Percentiles rank a stretch among this genome's conserved stretches.
phyloP scores from a whole-genome alignment of 1,140 invertebrate species.

The Drosophila miranda region DNA sequence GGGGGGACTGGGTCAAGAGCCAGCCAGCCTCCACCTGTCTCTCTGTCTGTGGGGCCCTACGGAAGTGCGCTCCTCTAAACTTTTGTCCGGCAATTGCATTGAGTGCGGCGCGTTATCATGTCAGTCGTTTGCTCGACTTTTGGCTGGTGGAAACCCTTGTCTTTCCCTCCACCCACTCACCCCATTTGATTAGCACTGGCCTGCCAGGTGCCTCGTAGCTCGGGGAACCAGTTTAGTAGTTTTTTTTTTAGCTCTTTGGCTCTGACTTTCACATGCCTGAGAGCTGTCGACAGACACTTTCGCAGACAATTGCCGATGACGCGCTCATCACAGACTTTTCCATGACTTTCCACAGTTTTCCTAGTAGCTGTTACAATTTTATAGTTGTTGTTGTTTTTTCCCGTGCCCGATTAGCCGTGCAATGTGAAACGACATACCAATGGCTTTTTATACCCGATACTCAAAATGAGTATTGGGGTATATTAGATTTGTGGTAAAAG shows the following conservation, averaged over 20 bases:
- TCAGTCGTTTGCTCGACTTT: no score
- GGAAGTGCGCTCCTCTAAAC: constrained; percentile 20
- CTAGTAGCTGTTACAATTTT: constrained; percentile 37
- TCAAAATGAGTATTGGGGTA: no score
- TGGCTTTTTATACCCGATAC: no score
- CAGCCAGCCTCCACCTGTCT: no score
- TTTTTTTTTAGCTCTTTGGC: not conserved
- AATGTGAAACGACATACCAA: constrained; percentile 3
- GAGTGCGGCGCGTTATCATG: constrained; percentile 50
- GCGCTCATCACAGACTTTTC: constrained; percentile 20
- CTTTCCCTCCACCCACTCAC: not conserved
- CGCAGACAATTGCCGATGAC: constrained; percentile 49
- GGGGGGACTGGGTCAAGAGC: constrained; percentile 16
- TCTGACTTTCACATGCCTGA: constrained; percentile 36
- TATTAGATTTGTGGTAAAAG: no score
- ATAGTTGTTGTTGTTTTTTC: constrained; percentile 5
- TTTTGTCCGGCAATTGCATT: constrained; percentile 23
- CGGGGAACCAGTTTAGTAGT: constrained; percentile 28
- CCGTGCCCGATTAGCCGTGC: constrained; percentile 21
- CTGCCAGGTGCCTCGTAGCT: constrained; percentile 35
- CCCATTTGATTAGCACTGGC: constrained; percentile 55
- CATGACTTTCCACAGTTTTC: constrained; percentile 59
- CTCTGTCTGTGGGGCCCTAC: no score
- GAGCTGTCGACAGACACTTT: constrained; percentile 72
- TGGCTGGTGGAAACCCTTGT: no score